phyloP scores from a whole-genome alignment of 1,140 invertebrate genomes.

The Bemisia tabaci region DNA sequence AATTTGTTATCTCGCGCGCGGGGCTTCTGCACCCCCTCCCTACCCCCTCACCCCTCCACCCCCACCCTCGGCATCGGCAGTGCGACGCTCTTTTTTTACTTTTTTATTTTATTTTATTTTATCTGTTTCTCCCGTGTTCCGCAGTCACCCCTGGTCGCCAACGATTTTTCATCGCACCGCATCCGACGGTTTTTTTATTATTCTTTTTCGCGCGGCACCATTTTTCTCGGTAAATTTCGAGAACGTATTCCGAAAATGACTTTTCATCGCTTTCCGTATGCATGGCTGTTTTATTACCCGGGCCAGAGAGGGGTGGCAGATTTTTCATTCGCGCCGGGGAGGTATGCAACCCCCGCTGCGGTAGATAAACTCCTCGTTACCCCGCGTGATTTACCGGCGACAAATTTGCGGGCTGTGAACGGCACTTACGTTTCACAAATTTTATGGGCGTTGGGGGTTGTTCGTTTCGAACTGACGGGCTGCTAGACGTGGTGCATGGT shows the following conservation, averaged over 20 bases:
- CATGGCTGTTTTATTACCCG: background rate
- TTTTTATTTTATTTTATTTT: background rate
- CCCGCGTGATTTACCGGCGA: too few species aligned
- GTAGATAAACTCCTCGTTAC: too few species aligned
- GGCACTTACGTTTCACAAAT: too few species aligned
- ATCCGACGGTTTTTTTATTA: background rate
- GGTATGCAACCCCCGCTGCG: too few species aligned
- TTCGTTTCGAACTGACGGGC: too few species aligned
- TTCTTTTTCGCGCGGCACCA: background rate
- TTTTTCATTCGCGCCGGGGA: too few species aligned
- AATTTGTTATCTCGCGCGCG: background rate
- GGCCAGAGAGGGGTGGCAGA: too few species aligned
- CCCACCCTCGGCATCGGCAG: background rate
- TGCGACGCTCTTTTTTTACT: background rate
- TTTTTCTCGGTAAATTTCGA: background rate
- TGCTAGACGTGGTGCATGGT: too few species aligned
- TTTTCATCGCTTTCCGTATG: background rate
- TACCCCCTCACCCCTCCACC: background rate
- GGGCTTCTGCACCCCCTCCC: background rate
- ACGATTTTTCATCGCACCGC: background rate
- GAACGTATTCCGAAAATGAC: background rate
- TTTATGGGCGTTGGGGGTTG: too few species aligned
- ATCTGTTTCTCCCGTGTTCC: background rate
- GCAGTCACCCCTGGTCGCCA: background rate
- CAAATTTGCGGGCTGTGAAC: too few species aligned